Evolutionary conservation across 2,113 vertebrate genomes (phyloP).

Genomic region (Corvus cornix): DNA sequence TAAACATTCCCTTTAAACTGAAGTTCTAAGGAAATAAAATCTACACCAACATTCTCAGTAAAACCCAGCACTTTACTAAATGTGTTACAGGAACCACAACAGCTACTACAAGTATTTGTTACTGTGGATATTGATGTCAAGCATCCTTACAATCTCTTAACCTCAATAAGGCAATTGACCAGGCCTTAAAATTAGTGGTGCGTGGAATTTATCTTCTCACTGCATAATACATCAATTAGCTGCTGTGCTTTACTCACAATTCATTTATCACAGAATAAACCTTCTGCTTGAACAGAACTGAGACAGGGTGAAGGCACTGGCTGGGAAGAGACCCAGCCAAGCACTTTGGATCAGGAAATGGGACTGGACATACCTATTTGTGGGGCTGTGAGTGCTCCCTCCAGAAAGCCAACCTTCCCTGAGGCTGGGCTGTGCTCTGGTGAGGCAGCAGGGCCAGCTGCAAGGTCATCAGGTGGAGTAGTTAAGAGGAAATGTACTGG

Average conservation of each 20-base stretch:
- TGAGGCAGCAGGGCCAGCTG: neutral
- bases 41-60: neutral
- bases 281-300: neutral
- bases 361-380: neutral
- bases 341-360: neutral
- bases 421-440: neutral
- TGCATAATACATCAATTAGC: neutral
- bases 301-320: neutral
- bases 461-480: neutral
- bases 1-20: neutral
- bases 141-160: neutral
- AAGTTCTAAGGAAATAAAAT: neutral
- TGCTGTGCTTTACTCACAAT: neutral
- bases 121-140: neutral
- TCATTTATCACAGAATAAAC: neutral
- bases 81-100: neutral
- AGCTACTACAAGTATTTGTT: neutral
- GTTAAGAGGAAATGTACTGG: constrained; percentile 83
- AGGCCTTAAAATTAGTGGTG: neutral
- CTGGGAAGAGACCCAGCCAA: neutral
- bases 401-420: neutral
- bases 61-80: neutral
- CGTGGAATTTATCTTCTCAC: neutral
- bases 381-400: neutral
- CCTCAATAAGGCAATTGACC: neutral